Percentiles rank a stretch among this genome's conserved stretches.
Conservation (phyloP, 2,888 invertebrate species). For the Tipula confusa region DNA sequence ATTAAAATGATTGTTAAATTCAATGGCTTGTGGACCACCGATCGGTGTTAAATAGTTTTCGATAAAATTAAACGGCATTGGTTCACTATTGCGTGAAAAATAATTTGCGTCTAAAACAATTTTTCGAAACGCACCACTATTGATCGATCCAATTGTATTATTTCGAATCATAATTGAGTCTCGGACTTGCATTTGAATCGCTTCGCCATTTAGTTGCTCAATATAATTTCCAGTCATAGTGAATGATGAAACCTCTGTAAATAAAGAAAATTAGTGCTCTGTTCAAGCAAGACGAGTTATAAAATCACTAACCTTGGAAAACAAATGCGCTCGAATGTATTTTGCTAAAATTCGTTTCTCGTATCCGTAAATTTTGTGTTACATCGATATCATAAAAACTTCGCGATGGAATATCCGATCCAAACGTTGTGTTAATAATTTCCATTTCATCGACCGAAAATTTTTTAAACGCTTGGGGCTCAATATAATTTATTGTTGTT, state of each 20-base stretch:
- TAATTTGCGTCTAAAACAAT: conserved; percentile 30
- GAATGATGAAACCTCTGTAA: conserved; percentile 43
- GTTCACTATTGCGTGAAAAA: conserved; percentile 30
- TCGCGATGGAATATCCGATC: conserved; percentile 60
- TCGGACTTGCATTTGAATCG: conserved; percentile 44
- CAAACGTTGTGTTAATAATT: conserved; percentile 59
- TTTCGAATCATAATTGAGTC: conserved; percentile 43
- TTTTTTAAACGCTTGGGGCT: conserved; percentile 67
- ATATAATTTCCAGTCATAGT: conserved; percentile 45
- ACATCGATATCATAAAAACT: conserved; percentile 71
- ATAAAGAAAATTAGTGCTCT: neutral
- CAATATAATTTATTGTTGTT: conserved; percentile 58
- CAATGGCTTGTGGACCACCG: conserved; percentile 40
- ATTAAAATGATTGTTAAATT: conserved; percentile 43
- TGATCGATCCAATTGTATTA: conserved; percentile 45
- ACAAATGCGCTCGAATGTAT: conserved; percentile 68
- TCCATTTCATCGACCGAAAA: conserved; percentile 64
- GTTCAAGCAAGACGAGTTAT: neutral
- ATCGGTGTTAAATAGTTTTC: conserved; percentile 43
- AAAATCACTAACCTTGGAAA: conserved; percentile 42
- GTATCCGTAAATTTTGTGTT: conserved; percentile 60
- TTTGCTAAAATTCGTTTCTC: conserved; percentile 59
- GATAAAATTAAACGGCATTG: conserved; percentile 45
- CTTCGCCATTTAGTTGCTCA: conserved; percentile 44
- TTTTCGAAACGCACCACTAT: conserved; percentile 46